A percentile compares a stretch with the other conserved stretches of the same genome.
phyloP scores from a whole-genome alignment of 2,797 vertebrate genomes.

The Poliocrania exsul region DNA sequence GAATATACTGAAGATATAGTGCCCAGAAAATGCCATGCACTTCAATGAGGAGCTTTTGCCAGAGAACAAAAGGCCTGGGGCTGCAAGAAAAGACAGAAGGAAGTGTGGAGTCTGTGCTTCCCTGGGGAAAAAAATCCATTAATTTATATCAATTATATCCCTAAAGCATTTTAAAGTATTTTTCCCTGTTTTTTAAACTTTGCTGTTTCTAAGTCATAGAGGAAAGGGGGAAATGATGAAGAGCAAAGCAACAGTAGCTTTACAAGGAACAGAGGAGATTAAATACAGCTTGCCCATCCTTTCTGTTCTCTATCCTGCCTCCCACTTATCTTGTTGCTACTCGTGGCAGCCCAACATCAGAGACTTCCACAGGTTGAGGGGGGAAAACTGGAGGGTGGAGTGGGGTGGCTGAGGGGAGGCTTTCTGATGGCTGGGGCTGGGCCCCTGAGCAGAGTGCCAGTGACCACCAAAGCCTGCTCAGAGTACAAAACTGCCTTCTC shows the following conservation, averaged over 20 bases:
- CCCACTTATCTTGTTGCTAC: neutral
- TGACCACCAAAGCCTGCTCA: neutral
- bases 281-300: neutral
- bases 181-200: neutral
- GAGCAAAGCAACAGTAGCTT: neutral
- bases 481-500: neutral
- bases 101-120: neutral
- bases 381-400: neutral
- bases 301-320: neutral
- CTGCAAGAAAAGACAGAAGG: constrained; percentile 41
- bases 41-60: constrained; percentile 48
- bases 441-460: neutral
- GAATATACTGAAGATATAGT: constrained; percentile 55
- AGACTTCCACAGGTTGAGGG: neutral
- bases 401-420: neutral
- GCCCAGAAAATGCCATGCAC: constrained; percentile 66
- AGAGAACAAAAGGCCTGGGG: constrained; percentile 37
- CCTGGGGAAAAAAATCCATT: neutral
- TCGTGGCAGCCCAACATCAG: neutral
- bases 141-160: constrained; percentile 35
- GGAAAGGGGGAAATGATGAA: neutral
- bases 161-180: neutral
- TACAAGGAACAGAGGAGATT: neutral
- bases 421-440: neutral
- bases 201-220: neutral